Conservation (phyloP, 2,888 invertebrate genomes). For the Calameuta filiformis region DNA sequence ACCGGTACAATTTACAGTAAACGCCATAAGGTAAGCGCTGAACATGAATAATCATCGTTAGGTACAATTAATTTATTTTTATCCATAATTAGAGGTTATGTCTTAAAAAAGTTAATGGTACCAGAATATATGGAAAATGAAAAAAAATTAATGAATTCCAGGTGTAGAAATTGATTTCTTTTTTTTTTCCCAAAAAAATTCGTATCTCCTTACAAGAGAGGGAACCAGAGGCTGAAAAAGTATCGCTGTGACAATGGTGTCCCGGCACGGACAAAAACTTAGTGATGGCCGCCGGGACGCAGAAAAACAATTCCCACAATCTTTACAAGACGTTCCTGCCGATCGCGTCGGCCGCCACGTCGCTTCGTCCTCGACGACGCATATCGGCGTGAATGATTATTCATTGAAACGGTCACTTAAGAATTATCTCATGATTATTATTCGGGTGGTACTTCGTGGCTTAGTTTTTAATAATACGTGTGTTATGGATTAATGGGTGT, state of each 20-base stretch:
- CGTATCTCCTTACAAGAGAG: constrained; percentile 29
- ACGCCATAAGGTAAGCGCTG: background rate
- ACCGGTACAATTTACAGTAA: background rate
- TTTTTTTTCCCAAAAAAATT: background rate
- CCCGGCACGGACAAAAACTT: constrained; percentile 38
- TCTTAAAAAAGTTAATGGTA: background rate
- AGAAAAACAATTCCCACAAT: constrained; percentile 65
- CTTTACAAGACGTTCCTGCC: constrained; percentile 55
- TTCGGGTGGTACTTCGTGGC: background rate
- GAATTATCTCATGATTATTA: background rate
- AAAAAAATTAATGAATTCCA: background rate
- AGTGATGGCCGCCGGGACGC: constrained; percentile 46
- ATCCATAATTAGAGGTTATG: background rate
- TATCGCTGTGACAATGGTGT: constrained; percentile 59
- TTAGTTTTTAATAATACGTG: background rate
- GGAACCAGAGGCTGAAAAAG: constrained; percentile 47
- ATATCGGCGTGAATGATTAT: background rate
- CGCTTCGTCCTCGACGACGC: constrained; percentile 1
- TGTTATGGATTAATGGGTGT: background rate
- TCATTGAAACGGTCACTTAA: background rate
- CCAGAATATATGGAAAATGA: background rate
- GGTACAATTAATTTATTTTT: background rate
- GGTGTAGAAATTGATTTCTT: background rate
- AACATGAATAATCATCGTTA: background rate
- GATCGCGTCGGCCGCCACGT: constrained; percentile 30